Base-by-base conservation (phyloP, 1,140 invertebrate species). In the Papilio machaon region DNA sequence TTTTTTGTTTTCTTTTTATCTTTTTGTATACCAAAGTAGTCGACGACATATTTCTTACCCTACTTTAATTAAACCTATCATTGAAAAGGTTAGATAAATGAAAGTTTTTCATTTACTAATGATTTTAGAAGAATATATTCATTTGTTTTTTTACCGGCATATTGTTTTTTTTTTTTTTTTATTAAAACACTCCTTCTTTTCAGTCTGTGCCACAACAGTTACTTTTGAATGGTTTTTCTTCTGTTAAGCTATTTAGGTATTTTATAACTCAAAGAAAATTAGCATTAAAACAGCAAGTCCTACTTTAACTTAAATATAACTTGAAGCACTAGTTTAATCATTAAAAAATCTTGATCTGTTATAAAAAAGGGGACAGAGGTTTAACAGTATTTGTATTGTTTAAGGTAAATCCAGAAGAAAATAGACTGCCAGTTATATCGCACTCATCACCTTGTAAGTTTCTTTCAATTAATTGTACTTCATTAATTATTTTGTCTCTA, bases 381-480 rank as follows among this genome's bases (percentile, higher is more conserved):
- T 43, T 83, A 35, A 13, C 35, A 15, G 1, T 5, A 35, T 10
- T 80, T 78, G 78, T 73, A 82, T 91, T 77, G 81, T 91, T 88
- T n/a, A 89, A 94, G 92, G 92, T 93, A 88, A 94, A 93, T 80
- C 91, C 92, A 79, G 92, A 94, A 79, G 92, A 94, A 81, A 94
- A 92, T 80, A 85, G 91, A 83, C 84, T 94, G 76, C 87, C 92
- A 74, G 85, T 94, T 60, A 82, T 92, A 73, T 94, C 91, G 17
- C 90, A 94, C 83, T 91, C 92, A 4, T 92, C 92, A 17, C 91
- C 90, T 78, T 93, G 92, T 94, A 88, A 94, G 92, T 91, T 46
- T 83, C 47, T 64, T 73, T 30, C 76, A 54, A 46, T 76, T 76
- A 47, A 60, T 83, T 54, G 9, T 54, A 73, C 64, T 75, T 19